Percentiles rank a stretch among this genome's conserved stretches.
Evolutionary conservation across 2,113 vertebrate genomes (phyloP).

Genomic region (Tragelaphus scriptus): DNA sequence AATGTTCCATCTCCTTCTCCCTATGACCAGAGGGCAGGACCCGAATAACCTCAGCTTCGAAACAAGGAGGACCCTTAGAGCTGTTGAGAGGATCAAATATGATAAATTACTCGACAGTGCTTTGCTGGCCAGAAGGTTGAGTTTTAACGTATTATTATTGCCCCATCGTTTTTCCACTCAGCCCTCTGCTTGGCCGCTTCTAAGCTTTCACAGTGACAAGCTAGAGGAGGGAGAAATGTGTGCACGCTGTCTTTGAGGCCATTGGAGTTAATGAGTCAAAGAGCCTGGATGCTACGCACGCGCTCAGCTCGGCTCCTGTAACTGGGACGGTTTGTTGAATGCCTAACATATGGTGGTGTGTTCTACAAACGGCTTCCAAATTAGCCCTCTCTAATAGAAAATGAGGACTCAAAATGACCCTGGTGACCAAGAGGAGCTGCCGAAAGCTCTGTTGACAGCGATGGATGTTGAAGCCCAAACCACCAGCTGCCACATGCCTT

Average conservation of each 20-base stretch:
- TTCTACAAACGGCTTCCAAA: background rate
- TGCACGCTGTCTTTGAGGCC: background rate
- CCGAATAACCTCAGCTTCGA: background rate
- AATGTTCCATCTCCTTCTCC: too few species aligned
- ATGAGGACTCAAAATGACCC: background rate
- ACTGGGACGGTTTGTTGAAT: conserved; percentile 33
- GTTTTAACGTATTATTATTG: background rate
- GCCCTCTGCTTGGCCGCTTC: background rate
- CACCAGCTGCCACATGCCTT: background rate
- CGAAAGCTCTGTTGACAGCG: background rate
- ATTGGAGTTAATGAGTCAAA: background rate
- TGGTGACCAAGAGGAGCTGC: background rate
- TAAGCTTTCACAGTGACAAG: background rate
- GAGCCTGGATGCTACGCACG: background rate
- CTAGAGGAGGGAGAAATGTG: background rate
- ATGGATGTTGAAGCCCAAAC: background rate
- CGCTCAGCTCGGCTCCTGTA: background rate
- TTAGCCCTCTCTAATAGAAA: conserved; percentile 47
- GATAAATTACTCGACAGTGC: background rate
- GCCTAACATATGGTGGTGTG: background rate
- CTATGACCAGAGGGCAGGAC: background rate
- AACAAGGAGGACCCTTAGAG: background rate
- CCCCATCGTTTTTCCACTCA: background rate
- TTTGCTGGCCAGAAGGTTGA: background rate
- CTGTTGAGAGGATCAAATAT: background rate